Base-by-base conservation (phyloP, 2,888 invertebrate genomes). In the Atethmia centrago region DNA sequence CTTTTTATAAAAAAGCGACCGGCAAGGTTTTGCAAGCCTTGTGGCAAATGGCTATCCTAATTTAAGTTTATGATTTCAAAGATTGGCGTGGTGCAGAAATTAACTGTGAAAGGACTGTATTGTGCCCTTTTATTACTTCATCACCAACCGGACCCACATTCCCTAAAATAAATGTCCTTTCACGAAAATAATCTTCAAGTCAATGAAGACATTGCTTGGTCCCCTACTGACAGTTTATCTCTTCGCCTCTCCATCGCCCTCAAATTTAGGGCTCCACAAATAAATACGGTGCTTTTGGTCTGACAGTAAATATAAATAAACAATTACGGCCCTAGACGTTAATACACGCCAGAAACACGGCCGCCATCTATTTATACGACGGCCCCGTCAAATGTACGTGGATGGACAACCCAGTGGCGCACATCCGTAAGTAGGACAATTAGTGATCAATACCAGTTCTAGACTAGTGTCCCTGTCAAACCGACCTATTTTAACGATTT, bases 381-480 rank as follows among this genome's bases (percentile, higher is more conserved):
- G 79, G 81, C 83, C 88, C 79, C 79, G 69, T 28, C 68, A 28
- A 66, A 77, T 80, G 75, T 77, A 73, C 71, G 74, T 71, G 62
- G 75, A 66, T 64, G 74, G 75, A 64, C 65, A 78, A 63, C 75
- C 73, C 77, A 75, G 59, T 80, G 73, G 80, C 79, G 58, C 62
- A 74, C 62, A 66, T 61, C 67, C 40, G 79, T 85, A 88, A 88
- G 82, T 88, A 77, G 87, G 86, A 73, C 89, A 85, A 84, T 86
- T 82, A 83, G 71, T 80, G 85, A 88, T 82, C 79, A 79, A 79
- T 82, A 79, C 53, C 71, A 79, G 65, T 78, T 74, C 74, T 74
- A 70, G 80, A 64, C 56, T 14, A 28, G 25, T 66, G 53, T 47
- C 21, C 68, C n/a, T n/a, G n/a, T n/a, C n/a, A n/a, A 65, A 61